phyloP scores from a whole-genome alignment of 1,140 invertebrate genomes.

The Drosophila insularis region DNA sequence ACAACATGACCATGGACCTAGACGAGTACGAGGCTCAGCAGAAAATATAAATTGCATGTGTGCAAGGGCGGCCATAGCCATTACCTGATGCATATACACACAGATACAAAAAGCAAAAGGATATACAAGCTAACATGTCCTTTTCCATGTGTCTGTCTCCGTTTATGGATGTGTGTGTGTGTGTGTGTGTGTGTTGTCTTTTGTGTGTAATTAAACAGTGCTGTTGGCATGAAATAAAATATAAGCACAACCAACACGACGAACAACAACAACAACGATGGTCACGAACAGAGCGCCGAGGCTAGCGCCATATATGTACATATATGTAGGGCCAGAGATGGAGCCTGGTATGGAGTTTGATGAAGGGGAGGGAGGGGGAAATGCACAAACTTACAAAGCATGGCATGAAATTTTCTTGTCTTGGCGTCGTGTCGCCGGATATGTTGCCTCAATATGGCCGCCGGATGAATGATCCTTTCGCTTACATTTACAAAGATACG shows the following conservation, averaged over 20 bases:
- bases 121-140: slow-evolving; percentile 28
- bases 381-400: slow-evolving; percentile 76
- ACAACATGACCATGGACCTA: slow-evolving; percentile 21
- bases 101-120: slow-evolving; percentile 18
- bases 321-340: too few species aligned
- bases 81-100: slow-evolving; percentile 67
- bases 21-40: slow-evolving; percentile 43
- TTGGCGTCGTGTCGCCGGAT: slow-evolving; percentile 79
- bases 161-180: slow-evolving; percentile 13
- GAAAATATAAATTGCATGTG: slow-evolving; percentile 78
- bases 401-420: slow-evolving; percentile 80
- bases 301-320: background rate
- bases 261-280: slow-evolving; percentile 37
- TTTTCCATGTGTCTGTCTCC: slow-evolving; percentile 8
- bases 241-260: slow-evolving; percentile 58
- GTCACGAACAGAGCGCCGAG: slow-evolving; percentile 26
- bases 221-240: slow-evolving; percentile 80
- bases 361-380: background rate
- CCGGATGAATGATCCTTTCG: slow-evolving; percentile 76
- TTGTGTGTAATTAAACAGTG: slow-evolving; percentile 80
- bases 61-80: slow-evolving; percentile 61
- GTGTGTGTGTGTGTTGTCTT: slow-evolving; percentile 59
- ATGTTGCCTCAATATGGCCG: slow-evolving; percentile 80
- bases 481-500: slow-evolving; percentile 42
- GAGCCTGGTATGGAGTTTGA: background rate